A percentile compares a stretch with the other conserved stretches of the same genome.
phyloP scores from a whole-genome alignment of 1,140 invertebrate genomes.

The Aleiodes sp. region DNA sequence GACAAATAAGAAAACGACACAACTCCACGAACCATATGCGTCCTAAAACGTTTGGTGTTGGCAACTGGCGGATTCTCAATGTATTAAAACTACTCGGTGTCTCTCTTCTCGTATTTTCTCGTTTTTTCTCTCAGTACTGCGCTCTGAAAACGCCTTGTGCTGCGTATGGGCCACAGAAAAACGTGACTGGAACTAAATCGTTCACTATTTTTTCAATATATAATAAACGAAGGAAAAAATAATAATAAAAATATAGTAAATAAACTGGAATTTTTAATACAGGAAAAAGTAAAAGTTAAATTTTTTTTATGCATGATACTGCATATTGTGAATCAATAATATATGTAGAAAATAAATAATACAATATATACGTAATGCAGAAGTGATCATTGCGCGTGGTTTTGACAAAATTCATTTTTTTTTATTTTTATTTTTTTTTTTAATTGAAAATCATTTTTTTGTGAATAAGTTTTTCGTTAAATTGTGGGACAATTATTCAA shows the following conservation, averaged over 20 bases:
- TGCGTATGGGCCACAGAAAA: constrained; percentile 20
- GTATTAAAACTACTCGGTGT: neutral
- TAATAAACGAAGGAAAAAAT: too few species aligned
- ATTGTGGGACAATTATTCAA: too few species aligned
- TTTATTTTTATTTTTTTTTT: neutral
- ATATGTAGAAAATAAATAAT: constrained; percentile 9
- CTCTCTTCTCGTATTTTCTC: constrained; percentile 31
- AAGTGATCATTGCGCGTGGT: constrained; percentile 42
- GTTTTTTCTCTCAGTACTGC: constrained; percentile 16
- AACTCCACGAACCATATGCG: too few species aligned
- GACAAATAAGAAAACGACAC: too few species aligned
- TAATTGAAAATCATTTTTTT: neutral
- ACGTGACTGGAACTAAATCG: constrained; percentile 31
- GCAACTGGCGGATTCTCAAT: too few species aligned
- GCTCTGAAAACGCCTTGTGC: neutral
- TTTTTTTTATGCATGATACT: constrained; percentile 51
- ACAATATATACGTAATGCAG: constrained; percentile 10
- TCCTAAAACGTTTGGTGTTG: too few species aligned
- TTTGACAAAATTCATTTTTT: constrained; percentile 43
- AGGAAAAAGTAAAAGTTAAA: too few species aligned
- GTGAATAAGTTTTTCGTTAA: neutral
- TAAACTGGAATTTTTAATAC: too few species aligned
- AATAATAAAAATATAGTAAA: too few species aligned
- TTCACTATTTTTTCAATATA: neutral
- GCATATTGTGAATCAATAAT: constrained; percentile 40